Evolutionary conservation across 1,140 invertebrate genomes (phyloP), one percentile per base, ranked within the genome.

Genomic region (Cyclina sinensis): DNA sequence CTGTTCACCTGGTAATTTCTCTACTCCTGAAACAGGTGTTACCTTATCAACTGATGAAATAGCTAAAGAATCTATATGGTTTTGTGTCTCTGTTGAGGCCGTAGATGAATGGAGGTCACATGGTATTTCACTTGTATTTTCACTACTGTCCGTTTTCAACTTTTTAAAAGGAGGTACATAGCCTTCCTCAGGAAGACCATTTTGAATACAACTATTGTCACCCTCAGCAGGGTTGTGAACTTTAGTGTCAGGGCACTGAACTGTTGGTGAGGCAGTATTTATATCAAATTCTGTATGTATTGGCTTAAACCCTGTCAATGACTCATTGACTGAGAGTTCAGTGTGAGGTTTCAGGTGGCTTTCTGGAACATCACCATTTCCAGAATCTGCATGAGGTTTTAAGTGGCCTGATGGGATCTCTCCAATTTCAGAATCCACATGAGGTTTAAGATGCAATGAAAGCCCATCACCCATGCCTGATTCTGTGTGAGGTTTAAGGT

Each of bases 321-420:
- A 96, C 88, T 97, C 97, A 48, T 16, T 32, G 46, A 51, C 32
- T 27, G 39, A n/a, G 9, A 48, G 21, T 32, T 73, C 43, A 43
- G 65, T 32, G n/a, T 59, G 24, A 73, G 35, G 30, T 70, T 70
- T 70, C 18, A 74, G 51, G 27, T 59, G 70, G 35, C 32, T 81
- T 7, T 78, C 21, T 11, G 84, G 21, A 0, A 96, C 96, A 88
- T 97, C 97, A 32, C 27, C 62, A 21, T 16, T 32, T 12, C 65
- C 62, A 24, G 43, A 48, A 24, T 73, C 27, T 62, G 65, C 14
- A 24, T 59, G 24, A 73, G 35, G 65, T 70, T 70, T 70, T 11
- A 74, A 73, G 39, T 59, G 70, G 54, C 32, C 70, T 1, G 88
- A 48, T 11, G 84, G n/a, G 39, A 43, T 74, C n/a, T 87, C 85